These are phyloP conservation scores for Leptonema lineaticorne DNA, from an alignment of 1,140 invertebrate genomes.

Conservation along the genomic window DNA sequence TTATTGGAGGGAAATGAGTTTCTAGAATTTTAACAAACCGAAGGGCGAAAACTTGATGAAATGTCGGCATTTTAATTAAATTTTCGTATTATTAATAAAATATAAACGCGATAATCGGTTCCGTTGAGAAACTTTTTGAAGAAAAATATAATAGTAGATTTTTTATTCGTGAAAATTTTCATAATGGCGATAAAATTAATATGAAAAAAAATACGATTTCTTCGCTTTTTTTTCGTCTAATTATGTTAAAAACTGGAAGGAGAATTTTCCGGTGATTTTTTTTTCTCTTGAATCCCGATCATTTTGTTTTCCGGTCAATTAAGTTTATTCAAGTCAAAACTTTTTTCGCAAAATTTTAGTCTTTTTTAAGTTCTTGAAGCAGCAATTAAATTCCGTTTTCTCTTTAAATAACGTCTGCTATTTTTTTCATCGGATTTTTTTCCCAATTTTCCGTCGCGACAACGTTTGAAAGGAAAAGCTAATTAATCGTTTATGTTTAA, in stretches of 20 bases:
- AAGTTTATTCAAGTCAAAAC: constrained; percentile 28
- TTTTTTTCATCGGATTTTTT: constrained; percentile 2
- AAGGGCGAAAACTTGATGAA: neutral
- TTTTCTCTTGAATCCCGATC: constrained; percentile 32
- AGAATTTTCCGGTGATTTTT: neutral
- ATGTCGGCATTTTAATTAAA: constrained; percentile 3
- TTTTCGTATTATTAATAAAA: neutral
- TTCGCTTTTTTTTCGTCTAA: too few relatives aligned
- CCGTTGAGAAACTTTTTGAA: neutral
- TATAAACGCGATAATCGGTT: constrained; percentile 3
- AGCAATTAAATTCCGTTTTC: constrained; percentile 21
- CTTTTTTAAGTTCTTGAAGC: neutral
- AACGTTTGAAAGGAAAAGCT: constrained; percentile 5
- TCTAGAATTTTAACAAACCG: neutral
- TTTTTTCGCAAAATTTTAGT: neutral
- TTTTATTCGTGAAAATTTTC: too few relatives aligned
- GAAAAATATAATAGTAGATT: neutral
- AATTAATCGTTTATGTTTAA: constrained; percentile 30
- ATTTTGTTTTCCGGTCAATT: constrained; percentile 39
- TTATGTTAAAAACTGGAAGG: too few relatives aligned
- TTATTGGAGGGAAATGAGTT: neutral
- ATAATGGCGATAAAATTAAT: too few relatives aligned
- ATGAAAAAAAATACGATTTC: too few relatives aligned
- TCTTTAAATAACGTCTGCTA: neutral
- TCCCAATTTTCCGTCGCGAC: constrained; percentile 1